phyloP scores from a whole-genome alignment of 2,797 vertebrate genomes.

The Todus mexicanus region DNA sequence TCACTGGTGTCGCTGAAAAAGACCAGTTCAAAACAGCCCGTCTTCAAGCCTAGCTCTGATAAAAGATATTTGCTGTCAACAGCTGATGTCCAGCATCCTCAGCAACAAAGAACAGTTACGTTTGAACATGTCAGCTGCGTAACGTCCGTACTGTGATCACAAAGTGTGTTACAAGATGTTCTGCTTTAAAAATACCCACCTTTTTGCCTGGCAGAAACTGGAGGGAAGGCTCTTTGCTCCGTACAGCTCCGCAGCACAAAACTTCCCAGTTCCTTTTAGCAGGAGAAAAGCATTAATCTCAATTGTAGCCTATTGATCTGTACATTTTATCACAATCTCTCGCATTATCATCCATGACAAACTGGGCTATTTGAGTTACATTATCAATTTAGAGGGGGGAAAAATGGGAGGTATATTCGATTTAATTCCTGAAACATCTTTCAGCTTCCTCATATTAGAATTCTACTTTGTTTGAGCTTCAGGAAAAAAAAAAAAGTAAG shows the following conservation, averaged over 20 bases:
- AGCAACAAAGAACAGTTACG: accelerated
- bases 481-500: not conserved
- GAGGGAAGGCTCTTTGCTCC: not conserved
- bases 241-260: not conserved
- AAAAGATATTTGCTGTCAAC: not conserved
- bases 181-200: not conserved
- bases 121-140: not conserved
- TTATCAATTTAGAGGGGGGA: not conserved
- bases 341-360: not conserved
- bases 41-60: not conserved
- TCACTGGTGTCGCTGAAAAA: not conserved
- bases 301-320: not conserved
- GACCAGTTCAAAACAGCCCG: accelerated
- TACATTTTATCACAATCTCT: not conserved
- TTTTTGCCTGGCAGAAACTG: not conserved
- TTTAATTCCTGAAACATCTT: slow-evolving; percentile 23
- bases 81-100: accelerated
- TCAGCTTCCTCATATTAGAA: not conserved
- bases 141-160: accelerated
- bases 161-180: accelerated
- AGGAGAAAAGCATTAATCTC: not conserved
- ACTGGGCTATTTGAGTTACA: not conserved
- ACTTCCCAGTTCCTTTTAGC: accelerated
- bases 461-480: slow-evolving; percentile 3
- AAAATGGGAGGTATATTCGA: not conserved